Conservation (phyloP, 2,888 invertebrate genomes). For the Nomada fabriciana region DNA sequence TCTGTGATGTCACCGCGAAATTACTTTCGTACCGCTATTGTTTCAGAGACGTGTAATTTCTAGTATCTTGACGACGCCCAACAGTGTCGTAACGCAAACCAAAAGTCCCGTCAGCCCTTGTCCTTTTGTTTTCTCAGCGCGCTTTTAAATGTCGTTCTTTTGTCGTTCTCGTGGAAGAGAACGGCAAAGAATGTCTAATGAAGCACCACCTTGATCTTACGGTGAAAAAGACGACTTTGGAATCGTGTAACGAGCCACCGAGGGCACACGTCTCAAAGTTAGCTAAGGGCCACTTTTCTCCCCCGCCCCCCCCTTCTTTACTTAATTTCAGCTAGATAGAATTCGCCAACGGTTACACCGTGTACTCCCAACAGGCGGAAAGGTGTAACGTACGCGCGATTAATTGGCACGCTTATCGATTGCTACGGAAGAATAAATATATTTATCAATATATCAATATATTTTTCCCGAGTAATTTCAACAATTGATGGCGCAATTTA, state of each 20-base stretch:
- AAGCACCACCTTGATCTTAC: constrained; percentile 60
- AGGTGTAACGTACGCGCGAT: not conserved
- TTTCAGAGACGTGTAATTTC: constrained; percentile 55
- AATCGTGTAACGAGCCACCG: constrained; percentile 43
- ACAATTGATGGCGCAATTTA: no score
- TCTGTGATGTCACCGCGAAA: constrained; percentile 51
- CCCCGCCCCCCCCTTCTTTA: not conserved
- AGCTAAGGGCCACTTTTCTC: constrained; percentile 27
- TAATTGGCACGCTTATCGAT: not conserved
- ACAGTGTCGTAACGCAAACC: constrained; percentile 54
- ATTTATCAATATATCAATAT: no score
- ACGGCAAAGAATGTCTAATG: constrained; percentile 57
- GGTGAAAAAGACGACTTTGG: constrained; percentile 26
- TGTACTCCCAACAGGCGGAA: not conserved
- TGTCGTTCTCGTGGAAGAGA: constrained; percentile 23
- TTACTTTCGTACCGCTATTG: constrained; percentile 59
- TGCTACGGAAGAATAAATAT: no score
- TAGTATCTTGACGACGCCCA: constrained; percentile 57
- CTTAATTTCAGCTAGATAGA: constrained; percentile 2
- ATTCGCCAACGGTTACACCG: constrained; percentile 1
- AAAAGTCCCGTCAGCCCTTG: constrained; percentile 47
- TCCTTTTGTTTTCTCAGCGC: constrained; percentile 55
- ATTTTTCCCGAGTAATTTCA: no score
- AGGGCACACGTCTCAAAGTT: constrained; percentile 47
- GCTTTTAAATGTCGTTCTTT: constrained; percentile 62